Evolutionary conservation across 2,113 vertebrate species (phyloP), one percentile per base, ranked within the genome.

Genomic region (Entomyzon cyanotis): DNA sequence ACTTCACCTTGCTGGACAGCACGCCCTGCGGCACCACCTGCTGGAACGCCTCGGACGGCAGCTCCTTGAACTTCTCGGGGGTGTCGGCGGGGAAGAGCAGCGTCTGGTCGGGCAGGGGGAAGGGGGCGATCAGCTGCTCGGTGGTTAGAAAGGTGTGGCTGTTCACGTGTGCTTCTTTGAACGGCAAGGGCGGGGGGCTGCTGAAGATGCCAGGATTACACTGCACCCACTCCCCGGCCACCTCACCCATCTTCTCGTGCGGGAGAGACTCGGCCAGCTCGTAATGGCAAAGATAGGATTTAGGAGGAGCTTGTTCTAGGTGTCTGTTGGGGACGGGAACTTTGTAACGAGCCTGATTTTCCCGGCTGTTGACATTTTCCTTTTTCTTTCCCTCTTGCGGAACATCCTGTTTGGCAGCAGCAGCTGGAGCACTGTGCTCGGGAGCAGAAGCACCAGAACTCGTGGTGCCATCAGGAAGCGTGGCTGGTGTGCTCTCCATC

Each of bases 1-100:
- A 89, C 79, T 98, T 99, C 91, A 98, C 94, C 73, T 98, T 99
- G 95, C 70, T 95, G 15, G 98, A 89, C 81, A 99, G 93, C 85
- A 97, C 21, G 80, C 82, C 95, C 7, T 98, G 98, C 25, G 98
- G 98, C 23, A 98, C 24, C 27, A 98, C 27, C 73, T 98, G 98
- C 88, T 98, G 98, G 76, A 97, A 98, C 1, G 97, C 90, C 46
- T 98, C 98, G 2, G 97, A 96, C 0, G 98, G 98, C 4, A 98
- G 96, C 33, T 97, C 96, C 79, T 97, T 98, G 90, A 98, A 98
- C 88, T 98, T 98, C 50, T 99, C 98, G 0, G 88, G 94, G 86
- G 69, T 95, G 17, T 98, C 98, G 1, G 97, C 35, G 9, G 98
- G 96, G 81, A 98, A 94, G n/a, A 98, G 58, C 62, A 98, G 88